phyloP scores from a whole-genome alignment of 2,888 invertebrate species.

The Rhagophthalmus giganteus region DNA sequence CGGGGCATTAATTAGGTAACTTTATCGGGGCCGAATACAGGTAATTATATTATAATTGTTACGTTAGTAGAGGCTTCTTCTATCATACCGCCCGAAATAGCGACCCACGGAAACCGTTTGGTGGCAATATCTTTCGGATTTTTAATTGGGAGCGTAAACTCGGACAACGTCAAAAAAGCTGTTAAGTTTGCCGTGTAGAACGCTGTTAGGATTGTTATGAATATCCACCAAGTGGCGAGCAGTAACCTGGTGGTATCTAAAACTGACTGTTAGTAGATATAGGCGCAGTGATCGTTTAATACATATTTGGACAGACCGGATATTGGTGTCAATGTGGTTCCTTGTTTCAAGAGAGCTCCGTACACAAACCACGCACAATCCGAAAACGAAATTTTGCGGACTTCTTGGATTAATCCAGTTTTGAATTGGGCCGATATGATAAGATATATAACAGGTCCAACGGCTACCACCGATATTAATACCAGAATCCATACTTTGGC shows the following conservation, averaged over 20 bases:
- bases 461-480: constrained; percentile 68
- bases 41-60: too few species aligned
- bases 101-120: constrained; percentile 72
- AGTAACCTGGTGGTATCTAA: constrained; percentile 80
- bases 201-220: constrained; percentile 82
- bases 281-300: too few species aligned
- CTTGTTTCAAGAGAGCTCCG: constrained; percentile 85
- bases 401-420: constrained; percentile 61
- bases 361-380: constrained; percentile 84
- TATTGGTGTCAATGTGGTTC: constrained; percentile 76
- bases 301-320: constrained; percentile 64
- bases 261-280: constrained; percentile 32
- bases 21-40: too few species aligned
- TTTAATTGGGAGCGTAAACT: constrained; percentile 79
- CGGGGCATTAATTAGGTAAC: too few species aligned
- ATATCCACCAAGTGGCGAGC: constrained; percentile 92
- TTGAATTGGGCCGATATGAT: constrained; percentile 67
- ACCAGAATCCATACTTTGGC: constrained; percentile 65
- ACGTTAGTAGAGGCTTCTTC: constrained; percentile 67
- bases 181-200: constrained; percentile 91
- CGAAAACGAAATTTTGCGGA: constrained; percentile 63
- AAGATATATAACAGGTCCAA: constrained; percentile 78
- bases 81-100: constrained; percentile 69
- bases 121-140: constrained; percentile 66
- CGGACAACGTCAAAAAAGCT: constrained; percentile 82